Percentiles rank a stretch among this genome's conserved stretches.
phyloP scores from a whole-genome alignment of 2,888 invertebrate genomes.

The Macaria liturata region DNA sequence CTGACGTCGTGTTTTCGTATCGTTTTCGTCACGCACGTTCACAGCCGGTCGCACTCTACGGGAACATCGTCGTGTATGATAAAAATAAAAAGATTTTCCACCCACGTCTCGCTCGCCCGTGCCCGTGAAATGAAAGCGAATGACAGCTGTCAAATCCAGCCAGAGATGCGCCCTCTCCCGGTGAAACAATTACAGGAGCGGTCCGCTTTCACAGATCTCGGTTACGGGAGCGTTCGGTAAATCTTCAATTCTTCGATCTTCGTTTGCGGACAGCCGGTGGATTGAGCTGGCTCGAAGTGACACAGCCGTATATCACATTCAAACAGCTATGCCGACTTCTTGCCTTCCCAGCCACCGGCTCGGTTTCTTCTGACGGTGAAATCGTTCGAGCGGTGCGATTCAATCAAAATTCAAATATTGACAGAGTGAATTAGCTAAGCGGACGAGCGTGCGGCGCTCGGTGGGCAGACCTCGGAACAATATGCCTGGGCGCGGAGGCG shows the following conservation, averaged over 20 bases:
- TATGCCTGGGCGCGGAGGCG: slow-evolving; percentile 82
- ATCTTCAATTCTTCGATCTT: slow-evolving; percentile 57
- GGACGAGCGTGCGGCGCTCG: slow-evolving; percentile 74
- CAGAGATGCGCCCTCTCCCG: slow-evolving; percentile 63
- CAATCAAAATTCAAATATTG: slow-evolving; percentile 64
- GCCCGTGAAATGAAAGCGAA: slow-evolving; percentile 53
- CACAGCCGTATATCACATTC: slow-evolving; percentile 89
- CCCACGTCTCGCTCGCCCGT: slow-evolving; percentile 50
- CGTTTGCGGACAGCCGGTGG: slow-evolving; percentile 78
- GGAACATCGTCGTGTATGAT: slow-evolving; percentile 81
- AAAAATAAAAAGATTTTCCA: slow-evolving; percentile 75
- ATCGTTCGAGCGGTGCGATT: slow-evolving; percentile 51
- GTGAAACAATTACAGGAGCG: slow-evolving; percentile 71
- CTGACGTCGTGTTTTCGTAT: slow-evolving; percentile 76
- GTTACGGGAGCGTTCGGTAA: slow-evolving; percentile 64
- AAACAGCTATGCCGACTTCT: slow-evolving; percentile 95
- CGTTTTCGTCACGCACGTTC: slow-evolving; percentile 76
- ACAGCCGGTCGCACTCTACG: slow-evolving; percentile 80
- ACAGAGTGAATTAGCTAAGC: slow-evolving; percentile 66
- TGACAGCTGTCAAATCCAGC: slow-evolving; percentile 73
- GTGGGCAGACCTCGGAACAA: slow-evolving; percentile 78
- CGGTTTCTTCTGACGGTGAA: slow-evolving; percentile 53
- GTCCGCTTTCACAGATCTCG: slow-evolving; percentile 57
- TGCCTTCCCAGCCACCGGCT: slow-evolving; percentile 88
- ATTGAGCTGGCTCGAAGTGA: slow-evolving; percentile 91